Base-by-base conservation (phyloP, 2,113 vertebrate genomes). In the Nannospalax galili region DNA sequence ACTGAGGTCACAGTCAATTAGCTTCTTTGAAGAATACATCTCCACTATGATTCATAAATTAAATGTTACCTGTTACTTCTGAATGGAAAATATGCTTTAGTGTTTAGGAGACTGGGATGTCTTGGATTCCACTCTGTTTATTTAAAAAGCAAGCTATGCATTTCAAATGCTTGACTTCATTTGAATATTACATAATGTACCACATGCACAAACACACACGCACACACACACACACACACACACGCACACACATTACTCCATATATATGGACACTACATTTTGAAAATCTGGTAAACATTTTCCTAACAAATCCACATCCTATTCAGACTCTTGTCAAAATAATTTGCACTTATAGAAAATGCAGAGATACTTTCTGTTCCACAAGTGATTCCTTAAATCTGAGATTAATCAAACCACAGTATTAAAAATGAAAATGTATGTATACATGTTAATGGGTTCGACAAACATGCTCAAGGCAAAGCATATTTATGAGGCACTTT, bases 1-100 rank as follows among this genome's bases (percentile, higher is more conserved):
- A 84, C 58, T 42, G 62, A 58, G 79, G 42, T 95, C 73, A 95
- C 91, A 97, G 74, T 94, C 90, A 97, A 87, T 93, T 92, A 67
- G 48, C 40, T 90, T 88, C 64, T 52, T 52, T 86, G 74, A 95
- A 90, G 81, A 58, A 81, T 26, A 14, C 22, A 91, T 87, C 42
- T 32, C 42, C 22, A 60, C 37, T 89, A 60, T 42, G 58, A 90
- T 70, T 79, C 90, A 89, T 60, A 88, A 96, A 84, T 93, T 80
- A 90, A 92, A 90, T 58, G 19, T 19, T 88, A 48, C 62, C 64
- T 93, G 19, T 70, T 92, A 93, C 2, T 30, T 88, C 15, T 86
- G 17, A 92, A 40, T 20, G 48, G 42, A 74, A 95, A 92, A 72
- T 52, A n/a, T 19, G 9, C 30, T 95, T 60, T 88, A 67, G 28